Evolutionary conservation across 1,140 invertebrate genomes (phyloP), one percentile per base, ranked within the genome.

Genomic region (Macrotrachela quadricornifera): DNA sequence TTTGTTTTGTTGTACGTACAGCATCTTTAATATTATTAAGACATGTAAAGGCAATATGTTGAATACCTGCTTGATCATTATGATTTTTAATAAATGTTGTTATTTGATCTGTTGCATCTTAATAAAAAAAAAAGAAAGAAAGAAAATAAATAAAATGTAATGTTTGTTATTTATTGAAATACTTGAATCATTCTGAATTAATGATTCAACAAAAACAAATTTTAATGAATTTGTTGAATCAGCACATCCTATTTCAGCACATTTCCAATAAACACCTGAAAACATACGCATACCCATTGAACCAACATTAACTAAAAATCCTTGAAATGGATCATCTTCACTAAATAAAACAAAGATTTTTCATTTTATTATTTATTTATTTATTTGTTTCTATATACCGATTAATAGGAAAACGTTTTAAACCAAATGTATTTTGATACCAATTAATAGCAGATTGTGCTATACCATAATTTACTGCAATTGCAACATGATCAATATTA

Each of bases 221-320:
- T 70, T 71, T 1, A 74, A 51, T 12, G 54, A 45, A 21, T 54
- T 54, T 15, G 58, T 54, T 30, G n/a, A 6, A 38, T 21, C 16
- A n/a, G 17, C 39, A 52, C 71, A 40, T 6, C 70, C 72, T 1
- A 59, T 63, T 59, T 75, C 73, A 13, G 72, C 62, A 62, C 73
- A 75, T 53, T 63, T 64, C 68, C 71, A 75, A 59, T 74, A 75
- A 50, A 74, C 67, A 62, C 75, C 65, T 0, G 71, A 73, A 55
- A 67, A 67, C 49, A 75, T 49, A 44, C 66, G 48, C n/a, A 68
- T 39, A 38, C 64, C 64, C 48, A 64, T 59, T 21, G 63, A 59
- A 50, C 59, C 56, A 14, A 48, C 58, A n/a, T 61, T 59, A 16
- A 75, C 61, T 8, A 73, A 64, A 47, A 74, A 64, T 0, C 73